Evolutionary conservation across 2,113 vertebrate genomes (phyloP).

Genomic region (Heptranchias perlo): DNA sequence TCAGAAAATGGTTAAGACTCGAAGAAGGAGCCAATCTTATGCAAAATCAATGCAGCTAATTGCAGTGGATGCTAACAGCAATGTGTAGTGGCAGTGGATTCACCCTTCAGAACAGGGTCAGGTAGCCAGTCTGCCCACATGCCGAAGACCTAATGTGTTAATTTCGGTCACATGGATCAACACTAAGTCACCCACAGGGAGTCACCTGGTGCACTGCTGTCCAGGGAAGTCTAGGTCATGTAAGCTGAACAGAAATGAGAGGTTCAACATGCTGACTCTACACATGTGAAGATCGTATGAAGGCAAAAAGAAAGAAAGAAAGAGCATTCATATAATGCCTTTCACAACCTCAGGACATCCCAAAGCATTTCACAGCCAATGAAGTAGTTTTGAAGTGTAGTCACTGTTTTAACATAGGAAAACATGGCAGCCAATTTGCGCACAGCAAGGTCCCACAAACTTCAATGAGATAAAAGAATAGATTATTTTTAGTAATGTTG

Average conservation of each 20-base stretch:
- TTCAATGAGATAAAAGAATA: too few relatives aligned
- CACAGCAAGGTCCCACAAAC: too few relatives aligned
- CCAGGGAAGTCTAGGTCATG: not conserved
- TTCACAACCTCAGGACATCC: too few relatives aligned
- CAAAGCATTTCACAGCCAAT: too few relatives aligned
- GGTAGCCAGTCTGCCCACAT: not conserved
- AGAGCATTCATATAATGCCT: too few relatives aligned
- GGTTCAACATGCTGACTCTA: not conserved
- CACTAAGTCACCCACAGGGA: not conserved
- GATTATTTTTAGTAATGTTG: too few relatives aligned
- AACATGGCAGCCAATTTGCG: too few relatives aligned
- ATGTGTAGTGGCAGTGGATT: not conserved
- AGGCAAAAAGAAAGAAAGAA: too few relatives aligned
- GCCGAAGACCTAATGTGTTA: not conserved
- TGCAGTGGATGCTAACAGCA: not conserved
- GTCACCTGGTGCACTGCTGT: not conserved
- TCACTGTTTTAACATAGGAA: too few relatives aligned
- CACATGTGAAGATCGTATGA: not conserved
- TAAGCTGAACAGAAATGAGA: not conserved
- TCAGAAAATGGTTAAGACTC: not conserved
- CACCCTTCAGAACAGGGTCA: not conserved
- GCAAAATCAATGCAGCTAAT: not conserved
- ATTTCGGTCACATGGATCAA: not conserved
- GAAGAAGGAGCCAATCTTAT: not conserved
- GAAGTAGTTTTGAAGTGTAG: too few relatives aligned